These are phyloP conservation scores for Emydoidea blandingii DNA, from an alignment of 2,797 vertebrate genomes.

Conservation along the genomic window DNA sequence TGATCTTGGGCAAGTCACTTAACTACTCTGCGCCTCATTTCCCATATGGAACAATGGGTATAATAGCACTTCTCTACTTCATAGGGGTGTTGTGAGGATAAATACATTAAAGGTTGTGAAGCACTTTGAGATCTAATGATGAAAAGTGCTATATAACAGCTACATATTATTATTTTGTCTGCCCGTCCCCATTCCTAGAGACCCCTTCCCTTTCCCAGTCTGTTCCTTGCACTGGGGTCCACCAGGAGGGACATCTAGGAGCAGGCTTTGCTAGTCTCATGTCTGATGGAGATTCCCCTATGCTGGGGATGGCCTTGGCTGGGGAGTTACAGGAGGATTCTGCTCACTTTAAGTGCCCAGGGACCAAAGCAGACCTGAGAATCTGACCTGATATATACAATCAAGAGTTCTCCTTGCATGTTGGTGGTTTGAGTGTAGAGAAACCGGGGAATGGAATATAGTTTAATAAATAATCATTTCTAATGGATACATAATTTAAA, in stretches of 20 bases:
- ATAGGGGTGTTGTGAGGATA: too few species aligned
- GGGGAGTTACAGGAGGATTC: background rate
- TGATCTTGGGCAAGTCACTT: too few species aligned
- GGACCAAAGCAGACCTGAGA: background rate
- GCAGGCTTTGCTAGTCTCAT: background rate
- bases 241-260: background rate
- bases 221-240: background rate
- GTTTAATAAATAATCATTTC: slow-evolving; percentile 36
- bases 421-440: background rate
- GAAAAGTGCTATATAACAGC: background rate
- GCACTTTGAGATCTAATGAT: background rate
- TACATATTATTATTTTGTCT: background rate
- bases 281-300: background rate
- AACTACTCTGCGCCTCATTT: too few species aligned
- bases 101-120: too few species aligned
- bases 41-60: too few species aligned
- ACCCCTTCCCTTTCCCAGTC: too few species aligned
- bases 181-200: background rate
- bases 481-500: background rate
- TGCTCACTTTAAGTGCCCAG: background rate
- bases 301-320: background rate
- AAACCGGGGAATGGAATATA: background rate
- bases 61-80: too few species aligned
- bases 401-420: background rate
- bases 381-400: background rate